Conservation (phyloP, 2,888 invertebrate species). For the Antitype chi region DNA sequence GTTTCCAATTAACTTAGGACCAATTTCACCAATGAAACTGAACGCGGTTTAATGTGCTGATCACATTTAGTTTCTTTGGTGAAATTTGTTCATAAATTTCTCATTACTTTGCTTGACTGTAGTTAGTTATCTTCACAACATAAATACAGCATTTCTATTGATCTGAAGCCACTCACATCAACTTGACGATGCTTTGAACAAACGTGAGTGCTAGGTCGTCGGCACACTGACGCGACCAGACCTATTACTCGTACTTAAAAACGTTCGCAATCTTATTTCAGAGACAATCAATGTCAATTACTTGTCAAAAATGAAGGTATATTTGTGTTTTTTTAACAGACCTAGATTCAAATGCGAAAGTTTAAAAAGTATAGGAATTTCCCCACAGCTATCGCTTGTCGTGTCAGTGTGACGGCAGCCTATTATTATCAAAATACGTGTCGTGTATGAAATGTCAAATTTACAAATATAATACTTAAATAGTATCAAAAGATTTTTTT, state of each 20-base stretch:
- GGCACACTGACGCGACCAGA: constrained; percentile 28
- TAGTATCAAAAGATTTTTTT: constrained; percentile 69
- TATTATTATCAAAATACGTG: constrained; percentile 64
- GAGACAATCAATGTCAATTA: neutral
- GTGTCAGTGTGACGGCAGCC: constrained; percentile 16
- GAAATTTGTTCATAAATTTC: neutral
- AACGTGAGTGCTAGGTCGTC: constrained; percentile 48
- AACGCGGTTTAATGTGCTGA: no score
- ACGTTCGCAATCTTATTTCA: neutral
- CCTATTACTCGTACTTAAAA: neutral
- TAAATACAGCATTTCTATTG: constrained; percentile 7
- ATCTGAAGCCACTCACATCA: constrained; percentile 44
- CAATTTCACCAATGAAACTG: neutral
- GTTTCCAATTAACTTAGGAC: neutral
- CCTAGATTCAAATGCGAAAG: no score
- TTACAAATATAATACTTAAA: constrained; percentile 66
- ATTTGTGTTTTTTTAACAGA: no score
- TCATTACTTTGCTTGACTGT: neutral
- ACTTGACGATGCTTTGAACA: constrained; percentile 52
- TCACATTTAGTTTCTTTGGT: neutral
- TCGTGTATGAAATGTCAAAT: constrained; percentile 67
- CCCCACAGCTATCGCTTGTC: neutral
- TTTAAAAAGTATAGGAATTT: neutral
- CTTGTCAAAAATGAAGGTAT: neutral
- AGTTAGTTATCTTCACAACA: neutral